Percentiles rank a stretch among this genome's conserved stretches.
Evolutionary conservation across 2,113 vertebrate species (phyloP).

Genomic region (Eolophus roseicapilla): DNA sequence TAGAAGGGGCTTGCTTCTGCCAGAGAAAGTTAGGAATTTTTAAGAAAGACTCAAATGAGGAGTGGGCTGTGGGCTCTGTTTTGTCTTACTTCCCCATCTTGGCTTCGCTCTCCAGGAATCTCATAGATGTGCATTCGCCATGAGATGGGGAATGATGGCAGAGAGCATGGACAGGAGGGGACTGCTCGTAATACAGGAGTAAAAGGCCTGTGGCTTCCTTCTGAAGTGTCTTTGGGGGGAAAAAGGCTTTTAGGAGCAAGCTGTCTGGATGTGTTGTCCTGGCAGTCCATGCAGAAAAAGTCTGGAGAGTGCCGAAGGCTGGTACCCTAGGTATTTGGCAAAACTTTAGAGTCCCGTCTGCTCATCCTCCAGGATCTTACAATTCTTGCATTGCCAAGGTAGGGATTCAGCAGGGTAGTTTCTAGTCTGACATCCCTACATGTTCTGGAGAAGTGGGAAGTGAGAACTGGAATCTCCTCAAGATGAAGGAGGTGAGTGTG

Average conservation of each 20-base stretch:
- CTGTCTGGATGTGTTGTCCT: not conserved
- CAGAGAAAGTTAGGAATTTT: not conserved
- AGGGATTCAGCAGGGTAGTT: not conserved
- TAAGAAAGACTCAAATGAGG: not conserved
- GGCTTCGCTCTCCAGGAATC: not conserved
- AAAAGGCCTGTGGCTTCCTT: not conserved
- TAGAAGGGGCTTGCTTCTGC: not conserved
- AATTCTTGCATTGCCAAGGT: not conserved
- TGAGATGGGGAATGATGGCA: not conserved
- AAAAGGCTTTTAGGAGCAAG: not conserved
- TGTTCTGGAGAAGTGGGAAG: not conserved
- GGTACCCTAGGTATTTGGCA: not conserved
- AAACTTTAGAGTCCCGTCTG: not conserved
- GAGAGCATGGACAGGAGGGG: not conserved
- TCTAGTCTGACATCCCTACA: not conserved
- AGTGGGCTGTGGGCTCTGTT: not conserved
- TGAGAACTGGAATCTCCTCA: slow-evolving; percentile 32
- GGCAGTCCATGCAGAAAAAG: not conserved
- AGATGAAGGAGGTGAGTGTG: not conserved
- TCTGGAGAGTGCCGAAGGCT: not conserved
- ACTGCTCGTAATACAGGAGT: not conserved
- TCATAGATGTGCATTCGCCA: not conserved
- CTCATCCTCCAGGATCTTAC: not conserved
- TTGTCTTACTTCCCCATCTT: not conserved
- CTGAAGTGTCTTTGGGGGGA: not conserved